A percentile compares a stretch with the other conserved stretches of the same genome.
Evolutionary conservation across 92 coral and sea anemone species (phyloP).

Genomic region (Scolanthus callimorphus): DNA sequence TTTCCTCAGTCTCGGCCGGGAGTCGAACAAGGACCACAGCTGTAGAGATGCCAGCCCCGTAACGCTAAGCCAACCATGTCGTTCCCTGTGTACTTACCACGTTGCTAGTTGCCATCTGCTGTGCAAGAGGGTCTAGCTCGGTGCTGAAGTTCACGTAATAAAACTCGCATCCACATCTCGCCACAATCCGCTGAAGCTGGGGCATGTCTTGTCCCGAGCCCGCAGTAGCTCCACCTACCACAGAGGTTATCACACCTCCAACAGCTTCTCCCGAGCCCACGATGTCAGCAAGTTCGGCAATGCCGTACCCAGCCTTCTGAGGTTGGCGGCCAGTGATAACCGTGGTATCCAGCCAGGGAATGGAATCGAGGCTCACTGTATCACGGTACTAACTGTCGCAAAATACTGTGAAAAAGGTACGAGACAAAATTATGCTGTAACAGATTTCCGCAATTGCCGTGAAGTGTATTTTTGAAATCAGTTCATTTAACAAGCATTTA

Average conservation of each 20-base stretch:
- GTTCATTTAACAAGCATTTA: no score
- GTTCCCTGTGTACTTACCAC: conserved; percentile 92
- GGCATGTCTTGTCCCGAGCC: conserved; percentile 66
- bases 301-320: conserved; percentile 75
- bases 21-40: no score
- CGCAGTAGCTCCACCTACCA: conserved; percentile 53
- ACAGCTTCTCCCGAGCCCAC: conserved; percentile 97
- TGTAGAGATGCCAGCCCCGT: no score
- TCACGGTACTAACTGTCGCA: conserved; percentile 88
- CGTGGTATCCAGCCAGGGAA: conserved; percentile 87
- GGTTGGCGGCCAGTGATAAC: conserved; percentile 84
- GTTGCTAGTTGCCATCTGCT: conserved; percentile 55
- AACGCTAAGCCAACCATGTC: no score
- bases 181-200: conserved; percentile 92
- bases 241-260: conserved; percentile 83
- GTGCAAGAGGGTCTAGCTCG: conserved; percentile 89
- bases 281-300: conserved; percentile 84
- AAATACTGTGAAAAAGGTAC: conserved; percentile 72
- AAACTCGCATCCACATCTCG: conserved; percentile 94
- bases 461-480: no score
- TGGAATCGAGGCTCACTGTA: conserved; percentile 62
- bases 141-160: conserved; percentile 84
- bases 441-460: no score
- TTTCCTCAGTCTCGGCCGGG: no score
- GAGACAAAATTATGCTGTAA: no score